phyloP scores from a whole-genome alignment of 2,888 invertebrate genomes.

The Phlogophora meticulosa region DNA sequence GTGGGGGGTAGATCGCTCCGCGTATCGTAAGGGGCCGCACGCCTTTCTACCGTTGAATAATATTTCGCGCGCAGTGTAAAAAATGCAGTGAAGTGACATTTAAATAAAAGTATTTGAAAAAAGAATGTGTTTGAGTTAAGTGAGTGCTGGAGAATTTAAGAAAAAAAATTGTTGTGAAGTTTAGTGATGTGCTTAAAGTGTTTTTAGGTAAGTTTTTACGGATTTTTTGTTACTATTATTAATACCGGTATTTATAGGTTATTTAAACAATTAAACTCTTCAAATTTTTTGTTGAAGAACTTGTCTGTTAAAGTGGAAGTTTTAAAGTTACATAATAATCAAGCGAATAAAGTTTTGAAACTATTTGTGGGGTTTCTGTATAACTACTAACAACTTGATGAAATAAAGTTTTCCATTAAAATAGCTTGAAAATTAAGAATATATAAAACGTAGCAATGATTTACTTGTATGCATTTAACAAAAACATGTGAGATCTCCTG shows the following conservation, averaged over 20 bases:
- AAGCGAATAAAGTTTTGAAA: constrained; percentile 45
- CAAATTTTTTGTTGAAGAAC: neutral
- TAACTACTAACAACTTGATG: constrained; percentile 5
- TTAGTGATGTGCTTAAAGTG: constrained; percentile 65
- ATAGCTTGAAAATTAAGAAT: neutral
- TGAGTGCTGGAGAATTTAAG: constrained; percentile 52
- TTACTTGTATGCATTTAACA: neutral
- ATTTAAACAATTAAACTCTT: neutral
- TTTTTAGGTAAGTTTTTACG: constrained; percentile 58
- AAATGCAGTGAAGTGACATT: constrained; percentile 69
- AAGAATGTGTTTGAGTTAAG: constrained; percentile 52
- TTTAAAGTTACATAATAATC: constrained; percentile 39
- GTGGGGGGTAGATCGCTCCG: constrained; percentile 65
- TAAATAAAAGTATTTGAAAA: constrained; percentile 36
- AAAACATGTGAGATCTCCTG: neutral
- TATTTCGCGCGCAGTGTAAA: constrained; percentile 60
- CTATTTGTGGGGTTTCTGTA: neutral
- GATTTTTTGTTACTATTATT: neutral
- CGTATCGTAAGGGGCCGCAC: constrained; percentile 57
- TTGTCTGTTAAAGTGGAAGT: neutral
- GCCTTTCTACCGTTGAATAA: constrained; percentile 51
- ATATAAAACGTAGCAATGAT: too few species aligned
- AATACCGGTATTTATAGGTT: neutral
- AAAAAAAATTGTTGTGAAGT: constrained; percentile 46
- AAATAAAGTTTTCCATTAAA: neutral